These are phyloP conservation scores for Neomicropteryx cornuta DNA, from an alignment of 1,140 invertebrate genomes.

Conservation along the genomic window DNA sequence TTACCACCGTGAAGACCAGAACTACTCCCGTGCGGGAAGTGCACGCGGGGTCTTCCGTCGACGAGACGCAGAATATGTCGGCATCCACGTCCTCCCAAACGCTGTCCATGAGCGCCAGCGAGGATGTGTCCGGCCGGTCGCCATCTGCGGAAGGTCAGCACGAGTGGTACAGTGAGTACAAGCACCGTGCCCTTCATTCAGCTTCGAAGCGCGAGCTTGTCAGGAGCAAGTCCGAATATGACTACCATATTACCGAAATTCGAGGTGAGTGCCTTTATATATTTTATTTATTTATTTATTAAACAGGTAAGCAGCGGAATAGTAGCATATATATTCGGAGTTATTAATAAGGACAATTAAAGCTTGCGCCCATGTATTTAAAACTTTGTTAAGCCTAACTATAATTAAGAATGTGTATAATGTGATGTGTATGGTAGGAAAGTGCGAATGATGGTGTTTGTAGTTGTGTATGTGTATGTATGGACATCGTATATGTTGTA, in stretches of 20 bases:
- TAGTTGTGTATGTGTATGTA: too few species aligned
- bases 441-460: too few species aligned
- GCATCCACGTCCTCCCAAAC: conserved; percentile 39
- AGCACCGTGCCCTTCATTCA: conserved; percentile 37
- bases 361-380: conserved; percentile 1
- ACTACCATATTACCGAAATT: conserved; percentile 75
- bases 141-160: conserved; percentile 45
- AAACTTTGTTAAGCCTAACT: too few species aligned
- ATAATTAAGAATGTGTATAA: too few species aligned
- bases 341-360: too few species aligned
- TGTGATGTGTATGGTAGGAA: too few species aligned
- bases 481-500: too few species aligned
- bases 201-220: conserved; percentile 49
- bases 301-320: background rate
- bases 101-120: conserved; percentile 29
- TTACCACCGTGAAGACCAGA: too few species aligned
- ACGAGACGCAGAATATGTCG: conserved; percentile 15
- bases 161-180: conserved; percentile 35
- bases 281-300: too few species aligned
- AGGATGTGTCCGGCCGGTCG: conserved; percentile 31
- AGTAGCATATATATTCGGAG: too few species aligned
- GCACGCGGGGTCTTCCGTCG: conserved; percentile 16
- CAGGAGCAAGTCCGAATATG: conserved; percentile 68
- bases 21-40: conserved; percentile 39
- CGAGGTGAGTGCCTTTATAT: conserved; percentile 51